Base-by-base conservation (phyloP, 2,113 vertebrate species). In the Ictalurus punctatus region DNA sequence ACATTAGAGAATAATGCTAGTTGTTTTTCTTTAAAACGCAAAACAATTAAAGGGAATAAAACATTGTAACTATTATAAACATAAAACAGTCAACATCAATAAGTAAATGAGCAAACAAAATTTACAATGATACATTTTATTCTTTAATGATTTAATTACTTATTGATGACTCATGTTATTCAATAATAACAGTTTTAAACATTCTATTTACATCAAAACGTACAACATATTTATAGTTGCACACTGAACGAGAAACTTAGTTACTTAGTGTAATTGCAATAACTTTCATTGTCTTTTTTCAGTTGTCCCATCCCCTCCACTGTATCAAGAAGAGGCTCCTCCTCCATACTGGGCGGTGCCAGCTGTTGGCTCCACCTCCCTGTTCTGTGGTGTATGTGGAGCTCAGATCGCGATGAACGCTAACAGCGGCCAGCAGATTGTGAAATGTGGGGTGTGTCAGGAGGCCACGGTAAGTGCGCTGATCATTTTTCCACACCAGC, bases 371-470 rank as follows among this genome's bases (percentile, higher is more conserved):
- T 17, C 48, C 48, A 7, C 25, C 52, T 30, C 52, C 27, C 27
- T n/a, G 14, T 80, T 14, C 14, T 80, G 78, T n/a, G 78, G 52
- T 14, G 78, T 80, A 52, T 80, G 78, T 56, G 52, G 48, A 80
- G 78, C 78, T 80, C 48, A 17, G 78, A 19, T 80, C 13, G 2
- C 23, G 6, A 0, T 56, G 78, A 56, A 79, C 0, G 3, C 44
- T 13, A 52, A 6, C 44, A 48, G 44, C 44, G n/a, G 40, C 8
- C 37, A 79, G 25, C 6, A 80, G 19, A 54, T 56, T 8, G 48
- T 80, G 78, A 80, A 56, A 27, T 80, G 78, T 80, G 78, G 52
- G 30, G 52, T 56, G 14, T 80, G 78, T 80, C 44, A 80, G 14
- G 78, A 80, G 52, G 25, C 14, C 14, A 56, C 48, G 2, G 78